A percentile compares a stretch with the other conserved stretches of the same genome.
Conservation (phyloP, 2,113 vertebrate genomes). For the Pomatorhinus ruficollis region DNA sequence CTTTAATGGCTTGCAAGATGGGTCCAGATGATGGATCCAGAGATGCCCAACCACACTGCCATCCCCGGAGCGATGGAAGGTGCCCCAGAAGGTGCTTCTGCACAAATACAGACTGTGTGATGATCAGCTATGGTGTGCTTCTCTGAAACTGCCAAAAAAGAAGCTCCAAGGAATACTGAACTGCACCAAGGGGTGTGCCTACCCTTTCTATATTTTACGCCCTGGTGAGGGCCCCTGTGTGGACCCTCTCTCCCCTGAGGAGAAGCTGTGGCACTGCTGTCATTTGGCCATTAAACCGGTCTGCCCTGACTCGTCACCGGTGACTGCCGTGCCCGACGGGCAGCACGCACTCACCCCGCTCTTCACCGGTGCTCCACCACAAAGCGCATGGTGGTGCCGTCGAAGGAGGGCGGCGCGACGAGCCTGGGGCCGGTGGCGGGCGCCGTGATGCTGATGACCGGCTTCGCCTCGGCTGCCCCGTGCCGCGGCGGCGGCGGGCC, state of each 20-base stretch:
- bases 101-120: neutral
- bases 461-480: conserved; percentile 73
- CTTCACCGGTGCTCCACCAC: conserved; percentile 93
- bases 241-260: fast-evolving
- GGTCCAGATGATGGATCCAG: neutral
- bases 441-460: conserved; percentile 88
- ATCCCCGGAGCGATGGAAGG: fast-evolving
- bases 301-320: fast-evolving
- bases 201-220: neutral
- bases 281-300: fast-evolving
- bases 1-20: neutral
- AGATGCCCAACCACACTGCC: neutral
- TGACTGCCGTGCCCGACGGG: fast-evolving
- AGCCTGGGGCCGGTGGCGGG: conserved; percentile 87
- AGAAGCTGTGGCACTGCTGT: neutral
- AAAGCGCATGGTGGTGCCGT: conserved; percentile 97
- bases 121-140: fast-evolving
- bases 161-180: neutral
- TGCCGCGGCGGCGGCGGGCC: neutral
- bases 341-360: neutral
- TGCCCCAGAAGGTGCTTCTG: neutral
- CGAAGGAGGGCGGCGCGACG: conserved; percentile 91
- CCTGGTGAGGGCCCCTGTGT: fast-evolving
- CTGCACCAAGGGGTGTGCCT: fast-evolving
- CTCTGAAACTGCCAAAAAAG: neutral